Base-by-base conservation (phyloP, 1,140 invertebrate species). In the Bombus pyrosoma region DNA sequence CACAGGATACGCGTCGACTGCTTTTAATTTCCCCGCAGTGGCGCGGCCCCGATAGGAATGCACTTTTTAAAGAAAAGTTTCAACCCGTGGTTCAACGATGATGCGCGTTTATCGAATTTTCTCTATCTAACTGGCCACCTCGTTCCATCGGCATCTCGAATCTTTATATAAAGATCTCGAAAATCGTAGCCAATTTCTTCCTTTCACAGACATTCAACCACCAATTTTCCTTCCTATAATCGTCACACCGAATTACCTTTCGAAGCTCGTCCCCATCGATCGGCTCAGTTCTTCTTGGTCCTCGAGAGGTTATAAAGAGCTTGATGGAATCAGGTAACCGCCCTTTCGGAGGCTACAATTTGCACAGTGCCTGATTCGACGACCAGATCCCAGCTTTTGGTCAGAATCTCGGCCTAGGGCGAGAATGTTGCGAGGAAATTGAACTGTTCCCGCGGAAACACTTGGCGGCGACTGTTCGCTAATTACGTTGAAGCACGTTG, bases 401-500 rank as follows among this genome's bases (percentile, higher is more conserved):
- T 66, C 53, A 41, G 77, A 32, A 32, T 34, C 28, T 12, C 53
- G 72, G 74, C 18, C 8, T 59, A 12, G 10, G n/a, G 39, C 47
- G 74, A 53, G 57, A 79, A 66, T 47, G 79, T 89, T 75, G 66
- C 59, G 79, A 82, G 79, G 59, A 75, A 80, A 88, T 89, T 68
- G 83, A 80, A 76, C 53, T 66, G 66, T 43, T 12, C 39, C 9
- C 73, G 62, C 32, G 64, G 68, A 86, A 82, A 71, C 53, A 57
- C 75, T 80, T 66, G 34, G 15, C 77, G 74, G 74, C 25, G 34
- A 80, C 69, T 53, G 62, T 83, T 78, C 86, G 79, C 81, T 88
- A 86, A 89, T 89, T 89, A 89, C 80, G 53, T 12, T 28, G 59
- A 32, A 39, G 71, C 62, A 73, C 72, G 62, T 64, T 37, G n/a